Base-by-base conservation (phyloP, 2,113 vertebrate genomes). In the Indicator maculatus region DNA sequence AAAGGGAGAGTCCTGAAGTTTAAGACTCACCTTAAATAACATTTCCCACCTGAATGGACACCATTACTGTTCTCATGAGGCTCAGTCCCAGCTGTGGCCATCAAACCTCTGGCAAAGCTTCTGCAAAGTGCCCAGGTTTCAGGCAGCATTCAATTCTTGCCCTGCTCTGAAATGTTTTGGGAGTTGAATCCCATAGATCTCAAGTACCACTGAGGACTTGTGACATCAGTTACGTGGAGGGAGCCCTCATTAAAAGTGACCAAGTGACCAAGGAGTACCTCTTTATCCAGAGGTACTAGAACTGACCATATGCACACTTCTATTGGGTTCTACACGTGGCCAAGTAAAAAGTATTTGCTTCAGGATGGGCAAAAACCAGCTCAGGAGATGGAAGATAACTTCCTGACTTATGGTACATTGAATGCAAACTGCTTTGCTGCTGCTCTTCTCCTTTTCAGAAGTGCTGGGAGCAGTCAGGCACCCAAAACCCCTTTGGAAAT, bases 1-100 rank as follows among this genome's bases (percentile, higher is more conserved):
- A 75, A 94, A 89, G 2, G 39, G 75, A 95, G 84, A 53, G 82
- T 75, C 93, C 85, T 90, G 79, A 83, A 86, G 75, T 81, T 89
- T 91, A 83, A 84, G 90, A 71, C 59, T 90, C 12, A 4, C 76
- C 83, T 90, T 28, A 91, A 95, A 88, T 88, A 41, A 75, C 86
- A 93, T 95, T 93, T 93, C 91, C 88, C 83, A 83, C 5, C 74
- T 59, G 74, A 79, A 59, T 80, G 84, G 81, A 33, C 71, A n/a
- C 67, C 72, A 55, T 56, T 72, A 63, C 33, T 79, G 3, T 88
- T 84, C 53, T 88, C 72, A 44, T 91, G 61, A 91, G 47, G 79
- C 83, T 67, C 60, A 7, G 41, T 93, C 87, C 76, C 77, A 83
- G 82, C 69, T 86, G 91, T 30, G 79, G 9, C 66, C 80, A 75